Evolutionary conservation across 2,888 invertebrate genomes (phyloP), one percentile per base, ranked within the genome.

Genomic region (Drosophila meridionalis): DNA sequence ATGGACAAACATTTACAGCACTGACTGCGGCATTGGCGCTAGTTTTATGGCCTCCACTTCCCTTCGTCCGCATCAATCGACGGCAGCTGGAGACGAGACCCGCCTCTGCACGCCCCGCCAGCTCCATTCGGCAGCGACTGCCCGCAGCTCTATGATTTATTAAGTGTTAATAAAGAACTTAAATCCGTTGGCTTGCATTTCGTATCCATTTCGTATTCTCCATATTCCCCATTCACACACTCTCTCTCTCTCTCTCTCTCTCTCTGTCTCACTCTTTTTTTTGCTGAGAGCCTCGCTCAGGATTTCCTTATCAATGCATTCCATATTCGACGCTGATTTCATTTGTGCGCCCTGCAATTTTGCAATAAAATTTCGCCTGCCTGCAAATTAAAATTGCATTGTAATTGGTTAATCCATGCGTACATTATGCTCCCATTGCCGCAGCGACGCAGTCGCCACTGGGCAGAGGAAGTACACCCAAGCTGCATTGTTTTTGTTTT

Each of bases 351-450:
- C 71, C 83, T 69, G 69, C 92, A 91, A 91, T 92, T 91, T 89
- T 83, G 87, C 90, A 89, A 92, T 92, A 92, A 92, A 92, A 91
- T 91, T 92, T 83, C 84, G 82, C 83, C 76, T 69, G 84, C 83
- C 88, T 90, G 91, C 87, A 92, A 91, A 92, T 92, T 92, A 92
- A 92, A 92, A 92, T 92, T 92, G 91, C 91, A 92, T 83, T 92
- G 88, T 92, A 92, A 92, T 92, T 92, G 92, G 92, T 92, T 92
- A 92, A 92, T 92, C 90, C 92, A 91, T 83, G 91, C 91, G 90
- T 89, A 82, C 83, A 90, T 90, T 85, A 90, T 82, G 83, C 75
- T 73, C 68, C 66, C 74, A 72, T 73, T 73, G 38, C 71, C 89
- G 61, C 72, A 48, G 63, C 11, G 20, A 20, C 20, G 42, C 62